Conservation (phyloP, 2,113 vertebrate genomes). For the Nyctereutes procyonoides region DNA sequence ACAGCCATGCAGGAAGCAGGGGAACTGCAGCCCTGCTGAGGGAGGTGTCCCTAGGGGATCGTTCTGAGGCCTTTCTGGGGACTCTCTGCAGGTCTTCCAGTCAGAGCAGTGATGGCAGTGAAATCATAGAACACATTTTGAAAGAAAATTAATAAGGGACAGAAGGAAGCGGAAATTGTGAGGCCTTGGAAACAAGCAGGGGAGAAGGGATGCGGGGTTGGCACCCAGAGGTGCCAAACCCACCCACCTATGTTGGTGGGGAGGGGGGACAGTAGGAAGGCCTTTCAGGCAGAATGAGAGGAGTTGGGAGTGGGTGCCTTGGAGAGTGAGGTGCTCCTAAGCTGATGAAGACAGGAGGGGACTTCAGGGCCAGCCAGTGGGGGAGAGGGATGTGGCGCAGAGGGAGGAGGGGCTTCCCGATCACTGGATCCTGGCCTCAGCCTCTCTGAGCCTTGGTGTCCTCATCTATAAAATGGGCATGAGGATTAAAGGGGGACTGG, state of each 20-base stretch:
- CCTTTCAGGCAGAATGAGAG: not conserved
- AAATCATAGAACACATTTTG: slow-evolving; percentile 3
- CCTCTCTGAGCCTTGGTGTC: not conserved
- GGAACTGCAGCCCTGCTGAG: not conserved
- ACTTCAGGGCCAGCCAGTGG: not conserved
- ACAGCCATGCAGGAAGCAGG: not conserved
- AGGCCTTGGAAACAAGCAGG: not conserved
- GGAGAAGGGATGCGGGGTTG: not conserved
- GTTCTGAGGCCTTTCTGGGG: not conserved
- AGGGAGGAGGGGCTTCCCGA: not conserved
- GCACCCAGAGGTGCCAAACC: not conserved
- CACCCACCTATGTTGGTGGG: not conserved
- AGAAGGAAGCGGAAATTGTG: not conserved
- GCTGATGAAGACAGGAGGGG: not conserved
- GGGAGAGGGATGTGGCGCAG: not conserved
- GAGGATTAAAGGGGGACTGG: not conserved
- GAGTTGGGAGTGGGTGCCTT: not conserved
- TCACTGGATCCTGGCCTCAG: not conserved
- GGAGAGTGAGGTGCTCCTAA: not conserved
- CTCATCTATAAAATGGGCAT: not conserved
- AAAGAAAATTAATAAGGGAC: slow-evolving; percentile 32
- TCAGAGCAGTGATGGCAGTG: not conserved
- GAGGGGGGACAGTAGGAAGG: not conserved
- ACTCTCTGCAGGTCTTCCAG: not conserved
- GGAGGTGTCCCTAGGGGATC: not conserved